Evolutionary conservation across 2,113 vertebrate species (phyloP).

Genomic region (Lagopus muta): DNA sequence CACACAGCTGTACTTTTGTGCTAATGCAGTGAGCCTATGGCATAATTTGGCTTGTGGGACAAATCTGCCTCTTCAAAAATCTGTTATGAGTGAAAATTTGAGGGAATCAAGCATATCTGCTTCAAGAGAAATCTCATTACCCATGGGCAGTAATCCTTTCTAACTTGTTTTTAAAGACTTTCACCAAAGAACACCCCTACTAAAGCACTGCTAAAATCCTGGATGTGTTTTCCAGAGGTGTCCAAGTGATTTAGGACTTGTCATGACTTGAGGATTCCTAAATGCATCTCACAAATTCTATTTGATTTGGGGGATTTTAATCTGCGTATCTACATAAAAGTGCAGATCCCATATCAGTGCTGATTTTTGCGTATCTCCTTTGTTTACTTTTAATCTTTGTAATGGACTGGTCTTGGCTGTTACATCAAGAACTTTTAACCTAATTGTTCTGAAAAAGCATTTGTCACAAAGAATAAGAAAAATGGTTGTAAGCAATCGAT

Average conservation of each 20-base stretch:
- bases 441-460: neutral
- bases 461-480: neutral
- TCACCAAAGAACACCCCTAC: neutral
- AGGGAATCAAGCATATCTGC: neutral
- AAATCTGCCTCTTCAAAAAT: neutral
- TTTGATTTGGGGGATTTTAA: neutral
- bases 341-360: neutral
- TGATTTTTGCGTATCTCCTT: neutral
- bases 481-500: neutral
- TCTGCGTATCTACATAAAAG: accelerated
- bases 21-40: accelerated
- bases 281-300: accelerated
- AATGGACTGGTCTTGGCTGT: neutral
- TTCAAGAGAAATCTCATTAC: neutral
- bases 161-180: neutral
- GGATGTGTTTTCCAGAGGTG: neutral
- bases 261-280: neutral
- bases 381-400: neutral
- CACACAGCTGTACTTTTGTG: neutral
- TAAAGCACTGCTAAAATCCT: neutral
- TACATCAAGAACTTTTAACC: neutral
- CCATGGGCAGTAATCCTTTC: accelerated
- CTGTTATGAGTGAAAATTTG: neutral
- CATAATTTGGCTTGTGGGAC: neutral
- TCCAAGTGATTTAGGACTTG: neutral